Percentiles rank a stretch among this genome's conserved stretches.
These are phyloP conservation scores for Embiotoca jacksoni DNA, from an alignment of 2,113 vertebrate genomes.

Conservation along the genomic window DNA sequence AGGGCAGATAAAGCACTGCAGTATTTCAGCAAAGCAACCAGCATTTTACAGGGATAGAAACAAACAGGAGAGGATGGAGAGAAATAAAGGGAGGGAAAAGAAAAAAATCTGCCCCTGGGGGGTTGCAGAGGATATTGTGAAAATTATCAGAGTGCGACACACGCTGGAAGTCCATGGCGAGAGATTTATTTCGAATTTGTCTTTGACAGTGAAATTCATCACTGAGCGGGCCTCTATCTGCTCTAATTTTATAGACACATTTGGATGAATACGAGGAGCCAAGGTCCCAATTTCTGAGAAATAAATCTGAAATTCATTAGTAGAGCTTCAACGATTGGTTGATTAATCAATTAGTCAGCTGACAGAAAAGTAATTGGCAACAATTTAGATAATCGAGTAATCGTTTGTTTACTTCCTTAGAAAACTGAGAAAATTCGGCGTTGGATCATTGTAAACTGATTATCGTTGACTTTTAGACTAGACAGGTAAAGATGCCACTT, in stretches of 20 bases:
- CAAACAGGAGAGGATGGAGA: constrained; percentile 74
- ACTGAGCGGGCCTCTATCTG: constrained; percentile 54
- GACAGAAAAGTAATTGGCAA: not conserved
- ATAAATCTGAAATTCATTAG: constrained; percentile 4
- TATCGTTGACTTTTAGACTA: too few species aligned
- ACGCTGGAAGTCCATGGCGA: constrained; percentile 73
- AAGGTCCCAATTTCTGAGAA: not conserved
- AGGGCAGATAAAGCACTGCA: constrained; percentile 80
- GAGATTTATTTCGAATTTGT: constrained; percentile 81
- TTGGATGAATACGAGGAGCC: constrained; percentile 23
- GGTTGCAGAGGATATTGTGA: constrained; percentile 81
- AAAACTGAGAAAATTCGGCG: not conserved
- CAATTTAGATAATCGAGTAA: not conserved
- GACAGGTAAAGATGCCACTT: too few species aligned
- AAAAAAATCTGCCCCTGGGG: constrained; percentile 73
- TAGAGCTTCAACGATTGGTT: not conserved
- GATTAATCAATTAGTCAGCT: not conserved
- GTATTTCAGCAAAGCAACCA: constrained; percentile 85
- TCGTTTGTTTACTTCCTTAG: not conserved
- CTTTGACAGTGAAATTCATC: constrained; percentile 80
- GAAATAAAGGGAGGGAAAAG: constrained; percentile 21
- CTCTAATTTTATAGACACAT: constrained; percentile 64
- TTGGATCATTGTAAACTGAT: not conserved
- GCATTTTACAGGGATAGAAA: constrained; percentile 82
- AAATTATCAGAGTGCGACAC: constrained; percentile 82